Conservation (phyloP, 2,888 invertebrate genomes). For the Cryptops parisi region DNA sequence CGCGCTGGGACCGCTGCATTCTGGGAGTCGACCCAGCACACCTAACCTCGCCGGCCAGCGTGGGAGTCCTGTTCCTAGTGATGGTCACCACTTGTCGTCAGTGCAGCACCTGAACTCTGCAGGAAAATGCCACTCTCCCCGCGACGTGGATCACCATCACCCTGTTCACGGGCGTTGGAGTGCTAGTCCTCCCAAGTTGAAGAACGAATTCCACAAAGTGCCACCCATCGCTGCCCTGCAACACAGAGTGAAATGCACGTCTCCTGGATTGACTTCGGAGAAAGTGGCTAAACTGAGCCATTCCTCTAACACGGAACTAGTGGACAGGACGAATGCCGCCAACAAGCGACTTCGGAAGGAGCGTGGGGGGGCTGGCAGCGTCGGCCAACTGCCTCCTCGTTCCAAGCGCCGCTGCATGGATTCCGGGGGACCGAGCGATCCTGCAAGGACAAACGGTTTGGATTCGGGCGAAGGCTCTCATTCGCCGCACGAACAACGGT, state of each 20-base stretch:
- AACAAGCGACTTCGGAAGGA: constrained; percentile 41
- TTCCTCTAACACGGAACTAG: constrained; percentile 29
- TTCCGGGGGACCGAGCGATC: too few species aligned
- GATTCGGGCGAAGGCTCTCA: constrained; percentile 16
- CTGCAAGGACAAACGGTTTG: constrained; percentile 17
- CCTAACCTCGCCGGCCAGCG: neutral
- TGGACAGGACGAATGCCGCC: constrained; percentile 40
- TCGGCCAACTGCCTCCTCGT: too few species aligned
- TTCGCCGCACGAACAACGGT: constrained; percentile 1
- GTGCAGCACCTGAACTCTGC: neutral
- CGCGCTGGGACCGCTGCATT: constrained; percentile 11
- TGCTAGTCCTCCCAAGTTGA: neutral
- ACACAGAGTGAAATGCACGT: neutral
- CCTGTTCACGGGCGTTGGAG: neutral
- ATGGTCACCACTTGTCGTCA: neutral
- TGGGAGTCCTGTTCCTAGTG: neutral
- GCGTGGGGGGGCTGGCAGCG: neutral
- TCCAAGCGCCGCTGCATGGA: neutral
- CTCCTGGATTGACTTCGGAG: neutral
- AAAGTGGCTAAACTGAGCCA: constrained; percentile 8
- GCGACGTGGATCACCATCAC: neutral
- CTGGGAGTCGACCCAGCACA: constrained; percentile 3
- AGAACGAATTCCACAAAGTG: constrained; percentile 5
- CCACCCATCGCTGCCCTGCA: too few species aligned
- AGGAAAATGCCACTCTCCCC: neutral